Base-by-base conservation (phyloP, 2,113 vertebrate species). In the Rhipidura dahli region DNA sequence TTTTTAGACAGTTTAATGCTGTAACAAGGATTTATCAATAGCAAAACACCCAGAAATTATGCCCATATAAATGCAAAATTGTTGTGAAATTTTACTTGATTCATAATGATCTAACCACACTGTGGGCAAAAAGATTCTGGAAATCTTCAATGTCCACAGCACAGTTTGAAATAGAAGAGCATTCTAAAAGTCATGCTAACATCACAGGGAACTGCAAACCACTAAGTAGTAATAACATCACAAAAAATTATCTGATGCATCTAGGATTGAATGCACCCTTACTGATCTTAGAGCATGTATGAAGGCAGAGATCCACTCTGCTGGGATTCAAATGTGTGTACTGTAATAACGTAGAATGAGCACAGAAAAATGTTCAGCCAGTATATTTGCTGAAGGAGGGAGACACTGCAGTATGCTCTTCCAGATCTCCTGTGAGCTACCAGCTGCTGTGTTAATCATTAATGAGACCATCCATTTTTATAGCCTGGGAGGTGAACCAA, bases 391-490 rank as follows among this genome's bases (percentile, higher is more conserved):
- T 81, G 44, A 11, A 81, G 28, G 47, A 89, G 26, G 44, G 37
- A 92, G 76, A 87, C 57, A 68, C 17, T 71, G 64, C 80, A 87
- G 61, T 82, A n/a, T 81, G 81, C 90, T 93, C 68, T 84, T 86
- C 79, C 45, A 78, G 61, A 64, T 78, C 72, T 65, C 56, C 88
- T 89, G 42, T 83, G 69, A 93, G 80, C 68, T 75, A 92, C 76
- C 82, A 81, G 89, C 86, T 96, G 90, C 60, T 71, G 15, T 37
- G 53, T 96, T 95, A 96, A 96, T 94, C 88, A 92, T 96, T 96
- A 96, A 95, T 87, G 83, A 96, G 59, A 96, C 65, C 57, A 93
- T 89, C 87, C 66, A 57, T 91, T 93, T 95, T 89, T 82, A 82
- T 8, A 87, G 90, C 75, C 71, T 64, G 85, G 83, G 85, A 96